Conservation (phyloP, 2,113 vertebrate species). For the Monopterus albus region DNA sequence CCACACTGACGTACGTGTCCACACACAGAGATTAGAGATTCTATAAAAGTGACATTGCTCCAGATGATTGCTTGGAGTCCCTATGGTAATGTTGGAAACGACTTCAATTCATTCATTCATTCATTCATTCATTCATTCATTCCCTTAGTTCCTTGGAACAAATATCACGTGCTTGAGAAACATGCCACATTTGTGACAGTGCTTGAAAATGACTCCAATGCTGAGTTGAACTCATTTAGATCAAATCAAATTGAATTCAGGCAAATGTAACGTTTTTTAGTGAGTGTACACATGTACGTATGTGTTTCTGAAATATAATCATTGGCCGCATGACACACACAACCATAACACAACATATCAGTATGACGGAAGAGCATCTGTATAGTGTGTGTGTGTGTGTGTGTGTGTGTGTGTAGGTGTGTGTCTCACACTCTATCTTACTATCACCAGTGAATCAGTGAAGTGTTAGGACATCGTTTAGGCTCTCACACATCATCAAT, state of each 20-base stretch:
- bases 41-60: constrained; percentile 44
- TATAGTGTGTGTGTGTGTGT: constrained; percentile 36
- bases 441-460: constrained; percentile 68
- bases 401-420: constrained; percentile 34
- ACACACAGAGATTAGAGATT: constrained; percentile 22
- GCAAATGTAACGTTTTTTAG: too few relatives aligned
- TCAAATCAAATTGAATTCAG: constrained; percentile 21
- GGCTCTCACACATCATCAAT: constrained; percentile 73
- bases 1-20: not conserved
- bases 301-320: too few relatives aligned
- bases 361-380: too few relatives aligned
- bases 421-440: constrained; percentile 45
- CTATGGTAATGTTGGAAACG: constrained; percentile 15
- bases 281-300: too few relatives aligned
- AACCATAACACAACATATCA: constrained; percentile 39
- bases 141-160: constrained; percentile 16
- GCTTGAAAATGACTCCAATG: constrained; percentile 10
- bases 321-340: constrained; percentile 48
- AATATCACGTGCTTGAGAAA: constrained; percentile 16
- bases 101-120: constrained; percentile 36
- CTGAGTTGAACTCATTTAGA: constrained; percentile 24
- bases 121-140: constrained; percentile 42
- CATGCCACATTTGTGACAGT: not conserved
- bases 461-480: constrained; percentile 78
- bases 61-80: constrained; percentile 45